Evolutionary conservation across 1,140 invertebrate genomes (phyloP), one percentile per base, ranked within the genome.

Genomic region (Hyphantria cunea): DNA sequence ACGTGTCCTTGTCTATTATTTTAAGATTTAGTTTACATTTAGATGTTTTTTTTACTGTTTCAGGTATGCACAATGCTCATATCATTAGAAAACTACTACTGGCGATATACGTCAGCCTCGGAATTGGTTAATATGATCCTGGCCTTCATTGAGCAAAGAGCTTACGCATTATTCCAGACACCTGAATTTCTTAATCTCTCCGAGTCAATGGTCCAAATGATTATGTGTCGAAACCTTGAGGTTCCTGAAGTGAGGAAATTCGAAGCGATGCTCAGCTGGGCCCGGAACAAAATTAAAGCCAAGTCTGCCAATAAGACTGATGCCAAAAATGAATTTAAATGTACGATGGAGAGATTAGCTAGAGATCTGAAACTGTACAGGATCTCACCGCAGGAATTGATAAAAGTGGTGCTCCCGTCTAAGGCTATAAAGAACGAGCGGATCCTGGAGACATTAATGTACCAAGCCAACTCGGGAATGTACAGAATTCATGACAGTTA

Each of bases 131-230:
- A 98, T 84, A 98, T 98, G 96, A 98, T 98, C 64, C 90, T 98
- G 31, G 95, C 96, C 8, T 98, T 97, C 86, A 95, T 97, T 4
- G 97, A 98, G 86, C 95, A 96, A 49, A 92, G 96, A 75, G 96
- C 96, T 0, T 94, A 94, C 64, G 93, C 96, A 71, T 91, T 98
- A 13, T 98, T 98, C 84, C 94, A 96, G 66, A 95, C 93, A 33
- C 86, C 93, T 0, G 96, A 98, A 75, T 98, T 97, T 77, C 90
- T 98, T 0, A 95, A 95, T 37, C 92, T 98, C 3, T 98, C 96
- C 56, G 97, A 98, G 80, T 98, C 96, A 0, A 97, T 98, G 96
- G 96, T 98, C 0, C 96, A 97, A 83, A 97, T 97, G 95, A 97
- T 98, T 62, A 97, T 98, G 96, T 96, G 95, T 82, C 93, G 95